Evolutionary conservation across 2,113 vertebrate genomes (phyloP).

Genomic region (Spheniscus mendiculus): DNA sequence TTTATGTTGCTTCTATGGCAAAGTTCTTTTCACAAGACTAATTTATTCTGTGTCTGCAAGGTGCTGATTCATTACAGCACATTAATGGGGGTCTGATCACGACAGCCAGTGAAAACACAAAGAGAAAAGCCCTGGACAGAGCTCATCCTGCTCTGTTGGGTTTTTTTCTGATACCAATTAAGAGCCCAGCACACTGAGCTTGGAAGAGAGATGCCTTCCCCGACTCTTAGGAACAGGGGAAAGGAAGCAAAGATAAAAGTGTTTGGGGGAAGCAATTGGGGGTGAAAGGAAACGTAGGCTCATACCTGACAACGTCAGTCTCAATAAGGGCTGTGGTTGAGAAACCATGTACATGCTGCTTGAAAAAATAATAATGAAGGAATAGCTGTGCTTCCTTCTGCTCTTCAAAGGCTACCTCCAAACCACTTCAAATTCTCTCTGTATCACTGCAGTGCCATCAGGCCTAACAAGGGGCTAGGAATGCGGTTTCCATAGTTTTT

Average conservation of each 20-base stretch:
- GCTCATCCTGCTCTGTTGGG: not conserved
- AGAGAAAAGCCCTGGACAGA: not conserved
- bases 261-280: not conserved
- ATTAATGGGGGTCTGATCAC: not conserved
- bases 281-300: not conserved
- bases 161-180: not conserved
- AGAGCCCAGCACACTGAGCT: not conserved
- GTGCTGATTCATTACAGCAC: constrained; percentile 47
- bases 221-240: not conserved
- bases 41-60: constrained; percentile 49
- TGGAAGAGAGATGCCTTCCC: not conserved
- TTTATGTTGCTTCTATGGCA: constrained; percentile 23
- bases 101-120: not conserved
- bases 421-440: not conserved
- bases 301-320: not conserved
- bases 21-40: constrained; percentile 25
- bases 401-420: not conserved
- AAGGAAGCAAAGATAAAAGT: not conserved
- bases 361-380: not conserved
- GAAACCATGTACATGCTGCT: not conserved
- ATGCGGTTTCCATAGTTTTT: not conserved
- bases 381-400: not conserved
- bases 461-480: not conserved
- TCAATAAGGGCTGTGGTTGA: not conserved
- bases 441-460: not conserved